phyloP scores from a whole-genome alignment of 2,797 vertebrate species.

The Lindbergichthys nudifrons region DNA sequence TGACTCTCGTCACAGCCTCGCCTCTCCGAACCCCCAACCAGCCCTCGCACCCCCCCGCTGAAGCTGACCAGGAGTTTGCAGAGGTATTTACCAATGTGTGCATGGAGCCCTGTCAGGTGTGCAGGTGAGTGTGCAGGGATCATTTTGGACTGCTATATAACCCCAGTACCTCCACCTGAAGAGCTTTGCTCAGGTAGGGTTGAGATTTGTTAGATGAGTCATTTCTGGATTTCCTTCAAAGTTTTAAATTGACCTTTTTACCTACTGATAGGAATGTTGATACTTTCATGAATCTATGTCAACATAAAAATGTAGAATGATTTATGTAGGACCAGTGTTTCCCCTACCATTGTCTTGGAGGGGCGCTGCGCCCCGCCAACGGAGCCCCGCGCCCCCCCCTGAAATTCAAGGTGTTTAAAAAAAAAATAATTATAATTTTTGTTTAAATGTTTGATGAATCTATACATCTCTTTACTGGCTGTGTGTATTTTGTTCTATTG shows the following conservation, averaged over 20 bases:
- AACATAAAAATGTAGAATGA: neutral
- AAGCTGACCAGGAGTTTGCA: slow-evolving; percentile 69
- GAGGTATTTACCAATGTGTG: slow-evolving; percentile 65
- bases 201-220: slow-evolving; percentile 1
- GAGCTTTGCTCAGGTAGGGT: neutral
- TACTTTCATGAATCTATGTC: neutral
- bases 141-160: neutral
- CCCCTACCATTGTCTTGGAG: no score
- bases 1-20: slow-evolving; percentile 32
- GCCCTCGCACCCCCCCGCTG: neutral
- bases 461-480: no score
- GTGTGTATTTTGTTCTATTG: no score
- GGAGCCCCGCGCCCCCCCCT: no score
- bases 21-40: slow-evolving; percentile 31
- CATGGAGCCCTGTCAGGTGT: neutral
- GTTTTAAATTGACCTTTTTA: neutral
- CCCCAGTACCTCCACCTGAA: neutral
- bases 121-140: neutral
- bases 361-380: no score
- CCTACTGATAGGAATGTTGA: neutral
- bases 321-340: neutral
- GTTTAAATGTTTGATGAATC: no score
- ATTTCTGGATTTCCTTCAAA: slow-evolving; percentile 5
- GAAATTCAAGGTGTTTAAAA: no score
- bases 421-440: no score